Base-by-base conservation (phyloP, 2,113 vertebrate genomes). In the Mellivora capensis region DNA sequence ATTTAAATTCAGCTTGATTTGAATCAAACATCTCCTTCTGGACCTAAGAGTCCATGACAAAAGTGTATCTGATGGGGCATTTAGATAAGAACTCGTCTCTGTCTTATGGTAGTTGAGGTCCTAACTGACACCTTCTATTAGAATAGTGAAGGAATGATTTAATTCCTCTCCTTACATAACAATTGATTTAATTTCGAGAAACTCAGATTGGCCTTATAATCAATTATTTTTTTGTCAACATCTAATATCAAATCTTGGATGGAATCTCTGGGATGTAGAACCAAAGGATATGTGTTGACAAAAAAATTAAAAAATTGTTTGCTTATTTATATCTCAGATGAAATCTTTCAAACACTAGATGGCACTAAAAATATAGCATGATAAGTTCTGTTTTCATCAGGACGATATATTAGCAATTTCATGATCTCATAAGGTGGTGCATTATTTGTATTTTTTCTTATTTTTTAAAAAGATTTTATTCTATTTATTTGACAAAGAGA, bases 321-420 rank as follows among this genome's bases (percentile, higher is more conserved):
- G 15, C 21, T 62, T 54, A 47, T 88, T 96, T 44, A 83, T 83
- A 83, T 76, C 76, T 2, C 47, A 1, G 85, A 34, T 84, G 64
- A 77, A 82, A 34, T 21, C 59, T 84, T 82, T 87, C n/a, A 81
- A 92, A 93, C 96, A 96, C 89, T 95, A 98, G 97, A 82, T 97
- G 97, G 87, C 96, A 90, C 89, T 96, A 91, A 88, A 90, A 89
- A 93, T 61, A 93, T 88, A 83, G 52, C 59, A 61, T 29, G 52
- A 62, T 94, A 81, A 83, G 72, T 80, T 93, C 67, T 84, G 34
- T 71, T 91, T 77, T 87, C 52, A 80, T 59, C n/a, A 90, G 49
- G n/a, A 12, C 49, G 34, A 76, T 52, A 5, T 37, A 20, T 20
- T 37, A 61, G 84, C 83, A 31, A 49, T 83, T 72, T 59, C 67